Conservation (phyloP, 2,113 vertebrate species). For the Sturnira hondurensis region DNA sequence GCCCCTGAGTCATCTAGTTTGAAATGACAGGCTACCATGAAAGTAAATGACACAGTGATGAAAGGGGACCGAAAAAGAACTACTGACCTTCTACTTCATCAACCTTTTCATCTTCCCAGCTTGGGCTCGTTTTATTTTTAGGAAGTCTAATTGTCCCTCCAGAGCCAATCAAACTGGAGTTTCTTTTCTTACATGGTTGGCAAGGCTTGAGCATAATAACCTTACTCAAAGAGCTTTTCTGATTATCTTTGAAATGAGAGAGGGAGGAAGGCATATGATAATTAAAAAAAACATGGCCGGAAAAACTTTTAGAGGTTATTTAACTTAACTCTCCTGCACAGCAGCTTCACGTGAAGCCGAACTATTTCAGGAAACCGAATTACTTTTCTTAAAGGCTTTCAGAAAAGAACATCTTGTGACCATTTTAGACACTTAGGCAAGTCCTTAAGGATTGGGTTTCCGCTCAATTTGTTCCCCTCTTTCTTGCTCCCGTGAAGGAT, state of each 20-base stretch:
- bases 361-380: conserved; percentile 28
- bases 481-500: not conserved
- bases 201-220: conserved; percentile 34
- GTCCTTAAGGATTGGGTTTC: not conserved
- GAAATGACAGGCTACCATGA: conserved; percentile 21
- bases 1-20: not conserved
- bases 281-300: not conserved
- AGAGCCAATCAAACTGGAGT: not conserved
- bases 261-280: not conserved
- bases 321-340: not conserved
- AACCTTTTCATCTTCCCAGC: conserved; percentile 36
- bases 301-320: not conserved
- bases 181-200: conserved; percentile 16
- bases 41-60: not conserved
- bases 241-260: conserved; percentile 7
- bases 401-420: not conserved
- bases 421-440: not conserved
- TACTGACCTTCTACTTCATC: not conserved
- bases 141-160: conserved; percentile 32
- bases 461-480: not conserved
- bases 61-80: not conserved
- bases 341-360: not conserved
- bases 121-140: conserved; percentile 47
- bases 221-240: not conserved
- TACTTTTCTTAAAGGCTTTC: conserved; percentile 37